phyloP scores from a whole-genome alignment of 1,140 invertebrate genomes.

The Armadillidium nasatum region DNA sequence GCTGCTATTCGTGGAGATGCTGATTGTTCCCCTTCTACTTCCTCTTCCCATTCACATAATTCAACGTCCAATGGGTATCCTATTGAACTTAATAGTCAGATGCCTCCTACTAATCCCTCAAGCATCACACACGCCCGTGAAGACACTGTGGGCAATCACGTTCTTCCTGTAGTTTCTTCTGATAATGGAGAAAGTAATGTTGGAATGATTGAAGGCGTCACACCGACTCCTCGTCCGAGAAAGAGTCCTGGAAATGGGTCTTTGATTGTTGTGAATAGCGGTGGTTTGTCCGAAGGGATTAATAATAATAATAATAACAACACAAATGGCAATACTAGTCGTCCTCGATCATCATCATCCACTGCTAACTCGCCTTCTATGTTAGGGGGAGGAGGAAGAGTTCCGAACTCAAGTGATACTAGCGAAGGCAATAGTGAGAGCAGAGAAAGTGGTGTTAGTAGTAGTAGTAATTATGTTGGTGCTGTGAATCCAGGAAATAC shows the following conservation, averaged over 20 bases:
- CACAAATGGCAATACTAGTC: slow-evolving; percentile 16
- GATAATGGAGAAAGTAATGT: slow-evolving; percentile 23
- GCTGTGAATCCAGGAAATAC: slow-evolving; percentile 15
- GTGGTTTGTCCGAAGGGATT: slow-evolving; percentile 29
- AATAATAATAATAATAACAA: slow-evolving; percentile 24
- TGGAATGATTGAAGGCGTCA: not conserved
- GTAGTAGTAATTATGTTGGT: not conserved
- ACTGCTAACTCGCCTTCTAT: not conserved
- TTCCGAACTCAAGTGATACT: not conserved
- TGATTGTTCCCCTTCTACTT: not conserved
- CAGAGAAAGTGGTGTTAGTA: not conserved
- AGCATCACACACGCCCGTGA: slow-evolving; percentile 26
- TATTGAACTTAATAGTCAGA: not conserved
- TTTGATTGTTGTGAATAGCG: slow-evolving; percentile 30
- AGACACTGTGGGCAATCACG: slow-evolving; percentile 2
- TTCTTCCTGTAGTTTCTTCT: slow-evolving; percentile 23
- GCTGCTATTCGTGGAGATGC: not conserved
- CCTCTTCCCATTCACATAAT: not conserved
- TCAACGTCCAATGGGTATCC: slow-evolving; percentile 1
- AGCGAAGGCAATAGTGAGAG: slow-evolving; percentile 4
- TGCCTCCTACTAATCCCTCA: not conserved
- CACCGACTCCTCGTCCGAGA: slow-evolving; percentile 26
- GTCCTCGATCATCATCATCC: slow-evolving; percentile 10
- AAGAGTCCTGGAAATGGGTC: slow-evolving; percentile 34
- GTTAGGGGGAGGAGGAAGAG: not conserved